Evolutionary conservation across 2,113 vertebrate species (phyloP), one percentile per base, ranked within the genome.

Genomic region (Hoplias malabaricus): DNA sequence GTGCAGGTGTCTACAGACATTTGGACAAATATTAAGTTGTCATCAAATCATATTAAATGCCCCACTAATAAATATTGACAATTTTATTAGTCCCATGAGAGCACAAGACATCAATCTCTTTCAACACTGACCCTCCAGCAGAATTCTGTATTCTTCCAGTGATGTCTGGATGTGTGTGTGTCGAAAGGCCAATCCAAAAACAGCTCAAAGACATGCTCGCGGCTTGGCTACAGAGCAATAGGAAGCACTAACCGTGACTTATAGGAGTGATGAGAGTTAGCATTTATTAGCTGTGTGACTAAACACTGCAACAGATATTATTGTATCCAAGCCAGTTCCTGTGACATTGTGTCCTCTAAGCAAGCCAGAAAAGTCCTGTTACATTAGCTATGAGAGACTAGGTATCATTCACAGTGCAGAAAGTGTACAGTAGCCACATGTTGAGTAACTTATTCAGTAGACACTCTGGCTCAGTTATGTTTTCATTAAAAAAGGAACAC

Each of bases 181-280:
- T 33, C 27, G 14, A 61, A 34, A 19, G 29, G 34, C 5, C 57
- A 19, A 19, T 9, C 31, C 27, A 31, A 31, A 61, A 31, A 61
- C 31, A 31, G 27, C 1, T 31, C 36, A 36, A 71, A 27, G 34
- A 69, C 21, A 31, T 43, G 42, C 48, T 38, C 23, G 68, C 61
- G 48, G 50, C 50, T 40, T 19, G 46, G 42, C n/a, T n/a, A n/a
- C n/a, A 14, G 56, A 73, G 75, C 13, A 53, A 74, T 29, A 16
- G 27, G 48, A 48, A 81, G 9, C 43, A 36, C 29, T 56, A 16
- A 48, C 16, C 9, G 4, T 72, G 62, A 31, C 16, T 81, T 53
- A 36, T 13, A 25, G n/a, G 61, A 73, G 21, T 42, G 29, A 66
- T n/a, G 19, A 65, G 43, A 46, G n/a, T n/a, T n/a, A 53, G 40